Percentiles rank a stretch among this genome's conserved stretches.
phyloP scores from a whole-genome alignment of 2,888 invertebrate genomes.

The Mellilla xanthometata region DNA sequence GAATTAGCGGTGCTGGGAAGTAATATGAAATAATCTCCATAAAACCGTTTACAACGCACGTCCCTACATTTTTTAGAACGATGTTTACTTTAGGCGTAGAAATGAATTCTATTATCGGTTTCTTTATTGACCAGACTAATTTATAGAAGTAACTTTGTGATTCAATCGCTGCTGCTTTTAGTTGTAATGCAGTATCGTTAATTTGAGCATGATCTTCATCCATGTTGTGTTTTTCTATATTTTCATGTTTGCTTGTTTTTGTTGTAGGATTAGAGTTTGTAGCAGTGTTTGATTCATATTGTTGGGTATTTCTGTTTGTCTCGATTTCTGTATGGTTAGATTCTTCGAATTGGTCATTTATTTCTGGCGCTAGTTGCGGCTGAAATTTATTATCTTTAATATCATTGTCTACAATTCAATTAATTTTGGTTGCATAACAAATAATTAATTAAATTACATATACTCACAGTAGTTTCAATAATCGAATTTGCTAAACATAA shows the following conservation, averaged over 20 bases:
- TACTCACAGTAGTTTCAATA: no score
- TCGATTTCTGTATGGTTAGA: conserved; percentile 22
- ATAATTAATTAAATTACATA: no score
- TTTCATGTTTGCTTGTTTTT: no score
- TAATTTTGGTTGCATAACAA: no score
- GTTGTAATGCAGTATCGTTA: conserved; percentile 2
- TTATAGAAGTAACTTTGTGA: conserved; percentile 25
- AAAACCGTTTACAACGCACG: conserved; percentile 67
- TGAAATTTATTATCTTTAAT: conserved; percentile 33
- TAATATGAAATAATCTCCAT: conserved; percentile 66
- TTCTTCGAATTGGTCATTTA: conserved; percentile 48
- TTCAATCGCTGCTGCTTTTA: background rate
- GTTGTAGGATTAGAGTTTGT: no score
- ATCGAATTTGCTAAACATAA: no score
- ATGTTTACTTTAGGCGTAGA: conserved; percentile 50
- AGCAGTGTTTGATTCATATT: no score
- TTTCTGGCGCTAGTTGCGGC: conserved; percentile 55
- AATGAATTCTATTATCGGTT: conserved; percentile 44
- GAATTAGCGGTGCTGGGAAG: conserved; percentile 67
- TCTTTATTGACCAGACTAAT: conserved; percentile 43
- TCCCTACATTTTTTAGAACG: conserved; percentile 63
- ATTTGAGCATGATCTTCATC: background rate
- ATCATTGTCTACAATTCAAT: no score
- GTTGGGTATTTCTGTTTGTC: background rate
- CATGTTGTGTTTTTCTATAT: no score